Evolutionary conservation across 2,888 invertebrate species (phyloP).

Genomic region (Cotesia congregata): DNA sequence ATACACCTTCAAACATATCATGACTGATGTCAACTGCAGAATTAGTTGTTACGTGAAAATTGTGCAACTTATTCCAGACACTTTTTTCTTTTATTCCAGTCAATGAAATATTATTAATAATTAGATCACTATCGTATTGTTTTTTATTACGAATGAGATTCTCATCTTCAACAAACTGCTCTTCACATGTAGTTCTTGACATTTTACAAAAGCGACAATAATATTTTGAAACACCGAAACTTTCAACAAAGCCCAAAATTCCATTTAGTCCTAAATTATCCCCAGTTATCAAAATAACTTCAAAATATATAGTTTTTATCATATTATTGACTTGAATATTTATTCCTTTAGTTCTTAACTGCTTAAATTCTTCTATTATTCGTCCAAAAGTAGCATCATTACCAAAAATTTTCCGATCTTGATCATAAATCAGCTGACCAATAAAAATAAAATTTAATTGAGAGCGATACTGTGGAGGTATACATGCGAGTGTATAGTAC

Average conservation of each 20-base stretch:
- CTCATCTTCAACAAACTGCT: conserved; percentile 31
- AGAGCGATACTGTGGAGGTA: conserved; percentile 39
- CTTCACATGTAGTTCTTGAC: conserved; percentile 13
- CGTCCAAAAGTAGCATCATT: conserved; percentile 38
- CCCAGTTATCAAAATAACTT: conserved; percentile 37
- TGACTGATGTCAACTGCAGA: conserved; percentile 40
- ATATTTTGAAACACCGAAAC: conserved; percentile 32
- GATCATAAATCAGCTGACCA: conserved; percentile 38
- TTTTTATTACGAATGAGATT: conserved; percentile 31
- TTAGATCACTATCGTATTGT: conserved; percentile 43
- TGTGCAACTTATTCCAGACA: conserved; percentile 37
- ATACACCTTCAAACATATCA: conserved; percentile 44
- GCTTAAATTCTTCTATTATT: conserved; percentile 41
- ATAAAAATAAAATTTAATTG: conserved; percentile 44
- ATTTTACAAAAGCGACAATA: conserved; percentile 33
- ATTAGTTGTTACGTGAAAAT: conserved; percentile 37
- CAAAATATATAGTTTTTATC: conserved; percentile 38
- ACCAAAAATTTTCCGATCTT: conserved; percentile 32
- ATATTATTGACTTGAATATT: conserved; percentile 18
- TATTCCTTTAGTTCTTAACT: conserved; percentile 45
- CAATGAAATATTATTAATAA: conserved; percentile 34
- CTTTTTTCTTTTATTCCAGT: conserved; percentile 45
- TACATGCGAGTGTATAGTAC: conserved; percentile 44
- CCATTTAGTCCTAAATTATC: conserved; percentile 46
- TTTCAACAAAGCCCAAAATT: conserved; percentile 40